Evolutionary conservation across 92 coral and sea anemone genomes (phyloP), one percentile per base, ranked within the genome.

Genomic region (Palythoa caribaeorum): DNA sequence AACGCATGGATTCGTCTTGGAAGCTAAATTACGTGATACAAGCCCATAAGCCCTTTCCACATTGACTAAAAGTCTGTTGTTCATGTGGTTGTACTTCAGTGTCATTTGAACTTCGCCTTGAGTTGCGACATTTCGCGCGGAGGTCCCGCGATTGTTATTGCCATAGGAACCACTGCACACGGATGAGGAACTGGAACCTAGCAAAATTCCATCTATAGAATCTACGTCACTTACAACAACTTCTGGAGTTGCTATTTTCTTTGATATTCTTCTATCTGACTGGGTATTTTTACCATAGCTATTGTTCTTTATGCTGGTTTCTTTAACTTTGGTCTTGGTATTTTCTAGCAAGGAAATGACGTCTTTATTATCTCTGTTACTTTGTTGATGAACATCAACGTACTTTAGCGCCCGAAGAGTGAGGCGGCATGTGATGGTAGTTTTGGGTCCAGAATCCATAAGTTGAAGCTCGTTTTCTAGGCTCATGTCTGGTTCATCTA

Each of bases 1-100:
- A 16, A 95, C 93, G 55, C 90, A 96, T 38, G 96, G 96, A 73
- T 93, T 96, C 52, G 99, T 93, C 89, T 95, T 96, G 17, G 88
- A 78, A 13, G 78, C 81, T 0, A 90, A 73, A 38, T 92, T 90
- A 17, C 92, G 79, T 2, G 96, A 89, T 6, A 85, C 77, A 2
- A 96, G 78, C 2, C 87, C 89, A 47, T 88, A 84, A 36, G 94
- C 99, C 36, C 79, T 88, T 19, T 89, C 92, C 51, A 96, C 73
- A 14, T 89, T 90, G 17, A 96, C 92, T 54, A 90, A 52, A 13
- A 96, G 88, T 36, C 92, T 88, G 88, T 93, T 93, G 55, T 94
- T 73, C 39, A 92, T 77, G 71, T 96, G 99, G 72, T 91, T 92
- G 88, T 96, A 96, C 53, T 90, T 92, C 65, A 96, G 77, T 7